phyloP scores from a whole-genome alignment of 1,140 invertebrate genomes.

The Stegodyphus mimosarum region DNA sequence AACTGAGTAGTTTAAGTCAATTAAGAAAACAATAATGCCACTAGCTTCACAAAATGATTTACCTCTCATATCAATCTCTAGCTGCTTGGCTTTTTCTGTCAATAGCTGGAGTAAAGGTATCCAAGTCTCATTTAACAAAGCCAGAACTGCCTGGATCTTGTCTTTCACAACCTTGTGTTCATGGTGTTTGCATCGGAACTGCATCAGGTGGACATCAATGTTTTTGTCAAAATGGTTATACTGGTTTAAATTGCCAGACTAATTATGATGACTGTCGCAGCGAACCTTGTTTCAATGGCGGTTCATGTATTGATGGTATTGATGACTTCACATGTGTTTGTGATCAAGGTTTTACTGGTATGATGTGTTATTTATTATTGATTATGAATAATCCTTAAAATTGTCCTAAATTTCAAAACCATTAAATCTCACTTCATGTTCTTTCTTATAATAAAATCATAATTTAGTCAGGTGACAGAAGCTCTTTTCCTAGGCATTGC shows the following conservation, averaged over 20 bases:
- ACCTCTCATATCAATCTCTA: slow-evolving; percentile 20
- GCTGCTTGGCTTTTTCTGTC: slow-evolving; percentile 13
- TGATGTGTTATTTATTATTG: not conserved
- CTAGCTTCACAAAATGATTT: slow-evolving; percentile 36
- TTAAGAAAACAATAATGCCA: slow-evolving; percentile 35
- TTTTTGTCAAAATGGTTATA: slow-evolving; percentile 89
- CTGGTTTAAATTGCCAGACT: slow-evolving; percentile 85
- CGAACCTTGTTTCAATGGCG: slow-evolving; percentile 70
- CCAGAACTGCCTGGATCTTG: slow-evolving; percentile 35
- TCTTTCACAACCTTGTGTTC: slow-evolving; percentile 48
- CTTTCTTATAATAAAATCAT: no score
- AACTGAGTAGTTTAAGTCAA: not conserved
- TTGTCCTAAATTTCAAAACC: no score
- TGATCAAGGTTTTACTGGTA: slow-evolving; percentile 82
- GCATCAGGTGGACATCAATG: slow-evolving; percentile 92
- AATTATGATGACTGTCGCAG: slow-evolving; percentile 77
- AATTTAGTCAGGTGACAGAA: no score
- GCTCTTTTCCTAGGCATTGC: no score
- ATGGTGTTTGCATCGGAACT: slow-evolving; percentile 78
- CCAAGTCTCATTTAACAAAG: not conserved
- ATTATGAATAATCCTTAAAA: no score
- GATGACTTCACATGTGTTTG: slow-evolving; percentile 75
- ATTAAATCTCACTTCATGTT: no score
- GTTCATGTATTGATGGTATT: slow-evolving; percentile 66
- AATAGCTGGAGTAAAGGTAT: not conserved